A percentile compares a stretch with the other conserved stretches of the same genome.
Conservation (phyloP, 1,140 invertebrate genomes). For the Xylocopa sonorina region DNA sequence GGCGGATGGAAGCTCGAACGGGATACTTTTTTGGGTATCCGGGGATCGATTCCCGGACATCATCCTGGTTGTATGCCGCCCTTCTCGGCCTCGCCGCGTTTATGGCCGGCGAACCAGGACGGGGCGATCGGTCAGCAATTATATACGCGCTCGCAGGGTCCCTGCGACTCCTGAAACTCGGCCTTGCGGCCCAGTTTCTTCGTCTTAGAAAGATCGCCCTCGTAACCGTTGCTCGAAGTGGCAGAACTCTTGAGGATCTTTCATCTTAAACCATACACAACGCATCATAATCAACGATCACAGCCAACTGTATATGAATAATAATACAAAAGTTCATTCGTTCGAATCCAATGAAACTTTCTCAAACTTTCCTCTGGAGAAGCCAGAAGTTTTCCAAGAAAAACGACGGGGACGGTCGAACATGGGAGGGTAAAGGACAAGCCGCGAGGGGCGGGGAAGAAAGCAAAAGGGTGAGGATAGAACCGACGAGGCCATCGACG, state of each 20-base stretch:
- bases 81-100: slow-evolving; percentile 60
- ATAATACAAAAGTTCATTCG: no score
- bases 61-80: slow-evolving; percentile 47
- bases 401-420: not conserved
- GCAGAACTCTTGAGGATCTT: no score
- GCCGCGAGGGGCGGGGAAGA: slow-evolving; percentile 9
- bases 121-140: slow-evolving; percentile 69
- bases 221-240: no score
- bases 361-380: not conserved
- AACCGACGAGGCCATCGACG: slow-evolving; percentile 34
- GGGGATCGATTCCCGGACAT: slow-evolving; percentile 39
- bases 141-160: slow-evolving; percentile 69
- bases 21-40: slow-evolving; percentile 22
- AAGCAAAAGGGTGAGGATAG: slow-evolving; percentile 42
- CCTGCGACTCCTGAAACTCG: slow-evolving; percentile 71
- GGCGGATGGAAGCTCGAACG: slow-evolving; percentile 14
- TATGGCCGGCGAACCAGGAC: slow-evolving; percentile 67
- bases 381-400: slow-evolving; percentile 1
- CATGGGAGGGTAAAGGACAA: no score
- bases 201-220: slow-evolving; percentile 65
- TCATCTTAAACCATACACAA: no score
- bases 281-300: no score
- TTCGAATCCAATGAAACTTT: not conserved
- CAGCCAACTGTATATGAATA: no score
- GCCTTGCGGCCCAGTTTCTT: slow-evolving; percentile 58